Evolutionary conservation across 2,113 vertebrate species (phyloP).

Genomic region (Myiozetetes cayanensis): DNA sequence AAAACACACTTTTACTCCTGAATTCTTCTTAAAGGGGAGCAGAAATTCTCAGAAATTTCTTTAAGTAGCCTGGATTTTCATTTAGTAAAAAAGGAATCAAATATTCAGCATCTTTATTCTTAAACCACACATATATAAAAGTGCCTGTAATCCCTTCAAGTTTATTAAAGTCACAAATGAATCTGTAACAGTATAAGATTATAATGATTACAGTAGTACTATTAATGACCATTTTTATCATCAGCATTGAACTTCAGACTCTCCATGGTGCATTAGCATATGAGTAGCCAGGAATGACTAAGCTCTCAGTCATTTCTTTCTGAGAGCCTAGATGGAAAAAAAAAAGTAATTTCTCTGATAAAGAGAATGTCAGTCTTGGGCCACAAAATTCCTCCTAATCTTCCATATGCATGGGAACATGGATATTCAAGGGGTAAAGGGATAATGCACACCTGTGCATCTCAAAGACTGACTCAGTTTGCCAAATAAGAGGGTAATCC

Average conservation of each 20-base stretch:
- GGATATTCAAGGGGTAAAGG: neutral
- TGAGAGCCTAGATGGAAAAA: neutral
- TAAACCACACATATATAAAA: neutral
- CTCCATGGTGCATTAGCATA: neutral
- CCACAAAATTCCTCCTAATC: neutral
- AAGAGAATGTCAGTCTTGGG: neutral
- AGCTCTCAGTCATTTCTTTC: neutral
- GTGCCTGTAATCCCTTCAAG: neutral
- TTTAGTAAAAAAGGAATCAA: neutral
- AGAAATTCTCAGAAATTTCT: neutral
- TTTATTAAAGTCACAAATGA: neutral
- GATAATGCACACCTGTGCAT: too few species aligned
- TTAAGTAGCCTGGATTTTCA: neutral
- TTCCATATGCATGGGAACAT: neutral
- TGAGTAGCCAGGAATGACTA: neutral
- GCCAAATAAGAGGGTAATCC: neutral
- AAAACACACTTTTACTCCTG: neutral
- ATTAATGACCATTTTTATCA: neutral
- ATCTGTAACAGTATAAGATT: neutral
- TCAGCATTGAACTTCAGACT: neutral
- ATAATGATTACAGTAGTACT: neutral
- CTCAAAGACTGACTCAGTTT: neutral
- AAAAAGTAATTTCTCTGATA: neutral
- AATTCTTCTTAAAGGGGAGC: neutral
- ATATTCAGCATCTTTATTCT: neutral